Evolutionary conservation across 2,888 invertebrate genomes (phyloP).

Genomic region (Cantharis flavilabris): DNA sequence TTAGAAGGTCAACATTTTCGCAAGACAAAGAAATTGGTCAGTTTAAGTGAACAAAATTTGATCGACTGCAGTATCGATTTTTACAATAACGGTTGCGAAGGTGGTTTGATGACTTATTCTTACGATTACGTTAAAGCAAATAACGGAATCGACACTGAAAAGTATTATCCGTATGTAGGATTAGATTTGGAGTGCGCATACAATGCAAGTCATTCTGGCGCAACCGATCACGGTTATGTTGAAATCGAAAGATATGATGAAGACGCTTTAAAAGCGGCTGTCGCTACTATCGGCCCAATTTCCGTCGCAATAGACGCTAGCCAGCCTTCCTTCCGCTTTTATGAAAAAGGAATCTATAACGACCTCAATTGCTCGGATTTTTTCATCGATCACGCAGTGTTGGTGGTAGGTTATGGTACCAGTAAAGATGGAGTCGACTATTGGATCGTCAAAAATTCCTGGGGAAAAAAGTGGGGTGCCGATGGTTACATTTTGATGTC

Average conservation of each 20-base stretch:
- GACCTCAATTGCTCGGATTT: slow-evolving; percentile 64
- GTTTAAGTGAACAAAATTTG: too few species aligned
- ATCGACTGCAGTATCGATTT: slow-evolving; percentile 56
- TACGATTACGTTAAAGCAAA: slow-evolving; percentile 84
- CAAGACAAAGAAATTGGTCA: too few species aligned
- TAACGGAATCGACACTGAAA: slow-evolving; percentile 12
- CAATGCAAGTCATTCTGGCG: slow-evolving; percentile 45
- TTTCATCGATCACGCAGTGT: too few species aligned
- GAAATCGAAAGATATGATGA: slow-evolving; percentile 77
- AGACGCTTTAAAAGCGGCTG: slow-evolving; percentile 63
- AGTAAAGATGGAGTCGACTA: too few species aligned
- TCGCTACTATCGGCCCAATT: slow-evolving; percentile 60
- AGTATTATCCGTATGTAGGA: too few species aligned
- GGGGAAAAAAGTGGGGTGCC: too few species aligned
- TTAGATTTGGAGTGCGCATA: too few species aligned
- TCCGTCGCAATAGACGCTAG: slow-evolving; percentile 70
- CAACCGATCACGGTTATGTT: slow-evolving; percentile 79
- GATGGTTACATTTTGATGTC: too few species aligned
- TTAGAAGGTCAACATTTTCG: slow-evolving; percentile 75
- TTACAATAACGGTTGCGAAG: slow-evolving; percentile 90
- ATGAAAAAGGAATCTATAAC: slow-evolving; percentile 72
- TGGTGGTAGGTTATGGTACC: too few species aligned
- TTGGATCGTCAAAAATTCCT: too few species aligned
- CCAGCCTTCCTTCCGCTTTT: slow-evolving; percentile 65
- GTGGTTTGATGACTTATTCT: slow-evolving; percentile 82